These are phyloP conservation scores for Dryobota labecula DNA, from an alignment of 2,888 invertebrate genomes.

Conservation along the genomic window DNA sequence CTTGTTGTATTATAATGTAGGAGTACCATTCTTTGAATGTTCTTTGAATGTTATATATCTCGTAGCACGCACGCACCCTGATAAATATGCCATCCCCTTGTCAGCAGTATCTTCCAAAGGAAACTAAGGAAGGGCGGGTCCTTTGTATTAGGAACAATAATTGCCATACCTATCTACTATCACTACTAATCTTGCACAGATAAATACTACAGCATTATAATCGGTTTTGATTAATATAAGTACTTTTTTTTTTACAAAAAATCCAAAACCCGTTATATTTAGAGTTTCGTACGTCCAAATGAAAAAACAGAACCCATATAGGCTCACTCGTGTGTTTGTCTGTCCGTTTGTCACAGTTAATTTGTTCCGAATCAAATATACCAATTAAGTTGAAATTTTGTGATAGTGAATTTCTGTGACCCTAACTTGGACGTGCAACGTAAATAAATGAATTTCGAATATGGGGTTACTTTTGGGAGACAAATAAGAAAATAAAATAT, in stretches of 20 bases:
- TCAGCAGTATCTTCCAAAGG: slow-evolving; percentile 29
- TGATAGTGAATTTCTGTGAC: too few relatives aligned
- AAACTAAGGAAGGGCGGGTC: slow-evolving; percentile 2
- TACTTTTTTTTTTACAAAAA: neutral
- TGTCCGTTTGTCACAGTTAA: too few relatives aligned
- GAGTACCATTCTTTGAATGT: neutral
- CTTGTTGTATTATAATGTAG: slow-evolving; percentile 6
- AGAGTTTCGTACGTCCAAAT: too few relatives aligned
- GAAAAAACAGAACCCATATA: too few relatives aligned
- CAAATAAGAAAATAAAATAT: too few relatives aligned
- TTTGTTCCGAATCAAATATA: too few relatives aligned
- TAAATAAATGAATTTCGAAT: too few relatives aligned
- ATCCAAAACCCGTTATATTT: neutral
- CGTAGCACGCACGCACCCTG: slow-evolving; percentile 10
- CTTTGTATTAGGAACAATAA: slow-evolving; percentile 5
- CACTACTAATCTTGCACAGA: neutral
- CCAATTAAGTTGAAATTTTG: too few relatives aligned
- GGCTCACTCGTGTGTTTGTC: too few relatives aligned
- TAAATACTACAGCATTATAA: neutral
- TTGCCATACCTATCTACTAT: too few relatives aligned
- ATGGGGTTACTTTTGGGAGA: too few relatives aligned
- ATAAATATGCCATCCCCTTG: slow-evolving; percentile 23
- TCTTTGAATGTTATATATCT: slow-evolving; percentile 9
- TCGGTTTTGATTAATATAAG: neutral
- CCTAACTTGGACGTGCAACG: too few relatives aligned